These are phyloP conservation scores for Drosophila sp. DNA, from an alignment of 1,140 invertebrate species.

Conservation along the genomic window DNA sequence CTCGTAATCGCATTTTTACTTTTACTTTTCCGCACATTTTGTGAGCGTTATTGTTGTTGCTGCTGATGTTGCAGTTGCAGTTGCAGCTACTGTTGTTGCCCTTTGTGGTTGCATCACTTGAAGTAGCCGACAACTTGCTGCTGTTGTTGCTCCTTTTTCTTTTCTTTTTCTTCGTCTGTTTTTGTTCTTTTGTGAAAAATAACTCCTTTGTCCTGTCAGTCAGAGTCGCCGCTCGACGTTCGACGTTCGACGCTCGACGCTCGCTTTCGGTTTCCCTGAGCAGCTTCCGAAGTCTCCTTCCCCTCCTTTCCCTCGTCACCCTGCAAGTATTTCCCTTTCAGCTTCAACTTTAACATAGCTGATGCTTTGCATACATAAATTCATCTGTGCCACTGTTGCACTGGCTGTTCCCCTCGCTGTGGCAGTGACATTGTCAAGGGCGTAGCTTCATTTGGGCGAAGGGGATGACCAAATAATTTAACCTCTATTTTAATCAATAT, in stretches of 20 bases:
- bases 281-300: constrained; percentile 10
- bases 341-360: constrained; percentile 3
- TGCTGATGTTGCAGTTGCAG: constrained; percentile 22
- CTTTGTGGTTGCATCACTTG: constrained; percentile 41
- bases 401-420: constrained; percentile 46
- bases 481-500: too few relatives aligned
- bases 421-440: constrained; percentile 26
- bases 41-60: constrained; percentile 35
- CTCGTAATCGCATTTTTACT: constrained; percentile 58
- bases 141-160: constrained; percentile 42
- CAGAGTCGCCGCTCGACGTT: constrained; percentile 43
- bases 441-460: too few relatives aligned
- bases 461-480: too few relatives aligned
- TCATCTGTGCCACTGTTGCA: constrained; percentile 66
- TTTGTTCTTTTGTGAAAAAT: constrained; percentile 80
- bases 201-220: constrained; percentile 81
- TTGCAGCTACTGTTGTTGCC: constrained; percentile 38
- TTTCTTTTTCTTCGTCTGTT: constrained; percentile 53
- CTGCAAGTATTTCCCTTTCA: neutral
- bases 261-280: constrained; percentile 71
- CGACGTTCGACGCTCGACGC: constrained; percentile 25
- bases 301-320: neutral
- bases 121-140: constrained; percentile 30
- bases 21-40: constrained; percentile 64
- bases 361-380: constrained; percentile 78